A percentile compares a stretch with the other conserved stretches of the same genome.
Evolutionary conservation across 1,140 invertebrate species (phyloP).

Genomic region (Brachystomella parvula): DNA sequence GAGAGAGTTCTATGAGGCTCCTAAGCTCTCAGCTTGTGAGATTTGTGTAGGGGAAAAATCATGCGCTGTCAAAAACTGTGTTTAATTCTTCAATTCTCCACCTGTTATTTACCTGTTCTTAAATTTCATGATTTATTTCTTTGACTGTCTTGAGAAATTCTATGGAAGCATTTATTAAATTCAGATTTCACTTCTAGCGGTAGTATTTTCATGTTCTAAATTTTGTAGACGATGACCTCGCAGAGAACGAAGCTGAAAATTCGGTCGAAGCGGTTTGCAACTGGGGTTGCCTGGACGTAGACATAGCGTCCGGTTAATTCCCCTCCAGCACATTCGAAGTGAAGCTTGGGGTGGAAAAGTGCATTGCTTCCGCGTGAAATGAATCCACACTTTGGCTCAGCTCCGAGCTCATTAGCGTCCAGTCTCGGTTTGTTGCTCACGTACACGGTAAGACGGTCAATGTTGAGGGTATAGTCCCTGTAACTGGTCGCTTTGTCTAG

Average conservation of each 20-base stretch:
- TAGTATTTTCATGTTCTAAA: neutral
- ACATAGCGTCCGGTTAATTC: conserved; percentile 48
- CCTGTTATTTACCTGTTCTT: neutral
- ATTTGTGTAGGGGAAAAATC: conserved; percentile 14
- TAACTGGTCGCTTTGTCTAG: conserved; percentile 45
- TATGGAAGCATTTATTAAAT: neutral
- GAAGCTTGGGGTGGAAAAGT: conserved; percentile 46
- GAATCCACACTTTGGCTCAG: conserved; percentile 47
- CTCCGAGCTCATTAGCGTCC: conserved; percentile 38
- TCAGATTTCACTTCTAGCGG: neutral
- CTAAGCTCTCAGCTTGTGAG: conserved; percentile 18
- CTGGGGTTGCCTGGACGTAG: conserved; percentile 50
- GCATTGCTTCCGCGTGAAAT: conserved; percentile 50
- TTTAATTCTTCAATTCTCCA: neutral
- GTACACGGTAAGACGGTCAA: conserved; percentile 50
- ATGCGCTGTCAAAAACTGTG: conserved; percentile 1
- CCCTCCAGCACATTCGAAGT: conserved; percentile 47
- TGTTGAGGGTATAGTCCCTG: conserved; percentile 48
- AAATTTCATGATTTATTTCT: neutral
- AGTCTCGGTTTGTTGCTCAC: conserved; percentile 46
- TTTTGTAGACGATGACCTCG: conserved; percentile 50
- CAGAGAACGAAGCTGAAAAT: conserved; percentile 51
- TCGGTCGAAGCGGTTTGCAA: conserved; percentile 48
- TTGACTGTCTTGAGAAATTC: neutral
- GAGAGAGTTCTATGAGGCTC: conserved; percentile 18